These are phyloP conservation scores for Gopherus flavomarginatus DNA, from an alignment of 2,113 vertebrate genomes.

Conservation along the genomic window DNA sequence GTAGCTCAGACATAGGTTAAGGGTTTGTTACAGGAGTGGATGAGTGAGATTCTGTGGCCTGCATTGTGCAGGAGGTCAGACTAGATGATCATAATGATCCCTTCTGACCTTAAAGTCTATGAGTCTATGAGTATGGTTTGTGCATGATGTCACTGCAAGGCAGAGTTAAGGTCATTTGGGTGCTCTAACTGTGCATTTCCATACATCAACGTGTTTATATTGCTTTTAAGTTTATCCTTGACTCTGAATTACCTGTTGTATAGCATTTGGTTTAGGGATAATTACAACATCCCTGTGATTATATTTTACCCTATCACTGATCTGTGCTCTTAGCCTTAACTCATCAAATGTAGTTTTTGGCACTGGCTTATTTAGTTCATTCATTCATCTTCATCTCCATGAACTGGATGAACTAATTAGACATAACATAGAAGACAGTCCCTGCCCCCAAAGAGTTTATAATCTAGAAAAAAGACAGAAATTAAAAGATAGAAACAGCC, in stretches of 20 bases:
- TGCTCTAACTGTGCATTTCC: not conserved
- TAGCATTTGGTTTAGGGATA: not conserved
- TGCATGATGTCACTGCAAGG: not conserved
- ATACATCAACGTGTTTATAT: fast-evolving
- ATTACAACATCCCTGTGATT: not conserved
- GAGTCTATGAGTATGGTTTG: no score
- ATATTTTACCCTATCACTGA: not conserved
- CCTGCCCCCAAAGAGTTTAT: not conserved
- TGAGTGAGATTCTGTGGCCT: no score
- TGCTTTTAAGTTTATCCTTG: not conserved
- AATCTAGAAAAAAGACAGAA: not conserved
- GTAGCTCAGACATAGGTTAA: no score
- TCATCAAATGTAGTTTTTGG: not conserved
- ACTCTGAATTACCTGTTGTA: not conserved
- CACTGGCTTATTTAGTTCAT: not conserved
- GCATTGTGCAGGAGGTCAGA: no score
- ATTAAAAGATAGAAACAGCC: not conserved
- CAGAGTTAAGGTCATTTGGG: not conserved
- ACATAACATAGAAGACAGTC: not conserved
- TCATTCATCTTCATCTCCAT: fast-evolving
- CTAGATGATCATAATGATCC: no score
- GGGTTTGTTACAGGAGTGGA: no score
- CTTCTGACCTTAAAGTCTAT: no score
- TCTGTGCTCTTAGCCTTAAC: not conserved
- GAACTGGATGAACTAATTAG: not conserved